phyloP scores from a whole-genome alignment of 53 echinoderm and acorn worm species.

The Apostichopus leukothele region DNA sequence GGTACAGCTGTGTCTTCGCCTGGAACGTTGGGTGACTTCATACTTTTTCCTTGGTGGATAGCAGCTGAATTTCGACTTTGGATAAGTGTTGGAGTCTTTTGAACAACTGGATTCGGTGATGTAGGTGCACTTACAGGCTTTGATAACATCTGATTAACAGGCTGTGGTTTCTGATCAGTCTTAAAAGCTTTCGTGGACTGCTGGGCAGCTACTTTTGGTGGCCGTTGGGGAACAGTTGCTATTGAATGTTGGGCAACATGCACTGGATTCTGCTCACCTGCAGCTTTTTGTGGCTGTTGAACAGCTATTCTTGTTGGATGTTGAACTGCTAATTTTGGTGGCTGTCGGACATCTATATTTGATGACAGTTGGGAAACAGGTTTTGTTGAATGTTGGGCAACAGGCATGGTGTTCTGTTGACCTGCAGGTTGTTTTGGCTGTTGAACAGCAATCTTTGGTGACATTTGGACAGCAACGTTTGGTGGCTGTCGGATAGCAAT shows the following conservation, averaged over 20 bases:
- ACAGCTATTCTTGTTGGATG: not conserved
- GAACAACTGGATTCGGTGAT: not conserved
- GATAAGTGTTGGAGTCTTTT: not conserved
- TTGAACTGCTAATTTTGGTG: not conserved
- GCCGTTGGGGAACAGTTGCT: too few relatives aligned
- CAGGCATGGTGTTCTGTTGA: not conserved
- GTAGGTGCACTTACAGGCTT: too few relatives aligned
- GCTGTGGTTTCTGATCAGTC: too few relatives aligned
- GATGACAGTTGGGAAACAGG: not conserved
- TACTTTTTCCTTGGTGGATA: too few relatives aligned
- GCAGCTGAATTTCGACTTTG: too few relatives aligned
- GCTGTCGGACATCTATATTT: not conserved
- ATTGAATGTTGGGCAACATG: too few relatives aligned
- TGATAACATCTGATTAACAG: too few relatives aligned
- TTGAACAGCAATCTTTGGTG: not conserved
- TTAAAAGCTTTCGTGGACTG: too few relatives aligned
- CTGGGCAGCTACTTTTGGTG: too few relatives aligned
- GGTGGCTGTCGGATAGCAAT: not conserved
- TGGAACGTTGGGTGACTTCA: too few relatives aligned
- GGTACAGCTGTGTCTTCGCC: too few relatives aligned
- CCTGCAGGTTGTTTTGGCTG: not conserved
- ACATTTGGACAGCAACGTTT: not conserved
- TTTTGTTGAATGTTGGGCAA: not conserved
- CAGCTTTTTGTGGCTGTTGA: not conserved
- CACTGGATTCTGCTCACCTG: not conserved